Evolutionary conservation across 1,140 invertebrate species (phyloP).

Genomic region (Pteromalus puparum): DNA sequence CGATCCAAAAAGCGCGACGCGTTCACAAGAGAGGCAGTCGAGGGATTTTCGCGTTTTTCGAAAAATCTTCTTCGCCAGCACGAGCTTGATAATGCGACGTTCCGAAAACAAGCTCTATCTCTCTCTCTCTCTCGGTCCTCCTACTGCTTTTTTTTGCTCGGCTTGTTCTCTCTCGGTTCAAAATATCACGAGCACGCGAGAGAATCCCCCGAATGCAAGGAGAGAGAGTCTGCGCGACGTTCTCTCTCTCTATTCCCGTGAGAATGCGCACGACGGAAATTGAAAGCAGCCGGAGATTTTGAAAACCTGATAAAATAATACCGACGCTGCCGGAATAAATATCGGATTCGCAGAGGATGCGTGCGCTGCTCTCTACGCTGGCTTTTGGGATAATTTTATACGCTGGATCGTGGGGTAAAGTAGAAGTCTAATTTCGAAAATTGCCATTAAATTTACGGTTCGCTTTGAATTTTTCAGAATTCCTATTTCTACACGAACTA

Average conservation of each 20-base stretch:
- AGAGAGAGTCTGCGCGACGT: background rate
- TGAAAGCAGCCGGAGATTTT: background rate
- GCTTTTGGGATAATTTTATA: background rate
- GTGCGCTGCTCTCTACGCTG: background rate
- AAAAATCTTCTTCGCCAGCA: background rate
- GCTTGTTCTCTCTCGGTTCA: background rate
- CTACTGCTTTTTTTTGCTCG: background rate
- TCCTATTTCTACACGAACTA: no score
- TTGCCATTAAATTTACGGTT: background rate
- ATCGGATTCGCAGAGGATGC: background rate
- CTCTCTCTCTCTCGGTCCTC: background rate
- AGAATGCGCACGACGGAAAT: background rate
- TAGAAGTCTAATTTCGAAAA: background rate
- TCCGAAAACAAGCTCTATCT: background rate
- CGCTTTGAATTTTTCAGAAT: background rate
- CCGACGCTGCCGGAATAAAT: background rate
- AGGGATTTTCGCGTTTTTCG: background rate
- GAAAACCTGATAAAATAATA: conserved; percentile 5
- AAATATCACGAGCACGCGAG: background rate
- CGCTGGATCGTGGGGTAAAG: background rate
- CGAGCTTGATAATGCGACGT: background rate
- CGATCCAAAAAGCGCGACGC: background rate
- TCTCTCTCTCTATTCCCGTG: background rate
- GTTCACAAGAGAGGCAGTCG: background rate
- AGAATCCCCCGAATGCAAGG: background rate